Conservation (phyloP, 2,113 vertebrate genomes). For the Ardeotis arabs region DNA sequence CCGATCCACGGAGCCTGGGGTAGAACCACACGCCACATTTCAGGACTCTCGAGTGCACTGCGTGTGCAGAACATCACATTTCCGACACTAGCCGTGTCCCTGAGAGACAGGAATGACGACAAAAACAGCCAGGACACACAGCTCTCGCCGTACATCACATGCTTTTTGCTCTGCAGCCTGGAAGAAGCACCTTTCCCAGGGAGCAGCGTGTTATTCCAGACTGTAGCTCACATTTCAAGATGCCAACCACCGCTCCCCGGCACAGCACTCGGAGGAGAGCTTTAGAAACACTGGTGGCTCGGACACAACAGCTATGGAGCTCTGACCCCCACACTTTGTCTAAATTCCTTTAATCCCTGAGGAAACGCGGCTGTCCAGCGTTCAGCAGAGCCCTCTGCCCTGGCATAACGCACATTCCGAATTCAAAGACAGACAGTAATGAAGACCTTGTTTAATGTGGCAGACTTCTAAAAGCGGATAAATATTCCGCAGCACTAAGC, state of each 20-base stretch:
- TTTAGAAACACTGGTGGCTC: neutral
- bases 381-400: neutral
- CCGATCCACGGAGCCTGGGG: too few relatives aligned
- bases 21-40: neutral
- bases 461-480: neutral
- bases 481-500: neutral
- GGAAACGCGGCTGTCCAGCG: neutral
- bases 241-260: neutral
- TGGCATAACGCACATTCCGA: neutral
- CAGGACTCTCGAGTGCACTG: neutral
- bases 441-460: constrained; percentile 26
- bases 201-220: neutral
- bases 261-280: neutral
- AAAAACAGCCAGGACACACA: neutral
- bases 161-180: neutral
- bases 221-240: neutral
- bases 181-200: neutral
- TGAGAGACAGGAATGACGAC: neutral
- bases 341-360: neutral
- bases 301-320: neutral
- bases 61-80: neutral
- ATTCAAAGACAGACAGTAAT: neutral
- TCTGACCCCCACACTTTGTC: neutral
- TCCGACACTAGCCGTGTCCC: neutral
- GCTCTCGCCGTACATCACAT: neutral